These are phyloP conservation scores for Pomacea canaliculata DNA, from an alignment of 2,888 invertebrate genomes.

Conservation along the genomic window DNA sequence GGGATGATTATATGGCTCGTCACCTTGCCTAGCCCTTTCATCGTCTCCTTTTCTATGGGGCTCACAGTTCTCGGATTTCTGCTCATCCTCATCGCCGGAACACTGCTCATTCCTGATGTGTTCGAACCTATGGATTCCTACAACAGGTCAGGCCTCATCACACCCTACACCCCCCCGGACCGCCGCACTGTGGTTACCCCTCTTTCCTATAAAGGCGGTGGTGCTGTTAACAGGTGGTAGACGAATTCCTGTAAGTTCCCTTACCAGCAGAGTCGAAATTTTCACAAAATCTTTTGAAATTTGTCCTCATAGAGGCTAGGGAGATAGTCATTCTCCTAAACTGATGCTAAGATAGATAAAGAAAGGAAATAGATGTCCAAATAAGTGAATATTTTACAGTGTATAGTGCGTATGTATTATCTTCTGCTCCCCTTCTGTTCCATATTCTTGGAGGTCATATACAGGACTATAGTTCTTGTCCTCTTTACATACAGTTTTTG, in stretches of 20 bases:
- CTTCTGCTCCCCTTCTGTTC: no score
- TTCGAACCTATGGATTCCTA: constrained; percentile 34
- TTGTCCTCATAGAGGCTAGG: no score
- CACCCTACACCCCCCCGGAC: constrained; percentile 7
- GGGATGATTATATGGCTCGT: constrained; percentile 53
- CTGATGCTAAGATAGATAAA: no score
- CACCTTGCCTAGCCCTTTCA: constrained; percentile 46
- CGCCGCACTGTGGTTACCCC: constrained; percentile 10
- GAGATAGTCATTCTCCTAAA: no score
- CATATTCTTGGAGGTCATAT: no score
- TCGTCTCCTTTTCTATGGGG: constrained; percentile 52
- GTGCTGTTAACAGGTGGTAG: background rate
- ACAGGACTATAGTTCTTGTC: no score
- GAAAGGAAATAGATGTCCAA: no score
- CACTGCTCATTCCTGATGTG: constrained; percentile 51
- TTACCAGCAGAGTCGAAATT: background rate
- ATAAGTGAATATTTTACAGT: no score
- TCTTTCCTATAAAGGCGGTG: constrained; percentile 2
- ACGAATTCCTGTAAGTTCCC: background rate
- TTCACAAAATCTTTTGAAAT: no score
- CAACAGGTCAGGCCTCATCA: constrained; percentile 7
- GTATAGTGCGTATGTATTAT: no score
- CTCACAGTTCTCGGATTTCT: constrained; percentile 53
- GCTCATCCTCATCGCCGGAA: constrained; percentile 48
- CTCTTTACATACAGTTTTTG: no score